Evolutionary conservation across 2,797 vertebrate species (phyloP).

Genomic region (Hoplostethus atlanticus): DNA sequence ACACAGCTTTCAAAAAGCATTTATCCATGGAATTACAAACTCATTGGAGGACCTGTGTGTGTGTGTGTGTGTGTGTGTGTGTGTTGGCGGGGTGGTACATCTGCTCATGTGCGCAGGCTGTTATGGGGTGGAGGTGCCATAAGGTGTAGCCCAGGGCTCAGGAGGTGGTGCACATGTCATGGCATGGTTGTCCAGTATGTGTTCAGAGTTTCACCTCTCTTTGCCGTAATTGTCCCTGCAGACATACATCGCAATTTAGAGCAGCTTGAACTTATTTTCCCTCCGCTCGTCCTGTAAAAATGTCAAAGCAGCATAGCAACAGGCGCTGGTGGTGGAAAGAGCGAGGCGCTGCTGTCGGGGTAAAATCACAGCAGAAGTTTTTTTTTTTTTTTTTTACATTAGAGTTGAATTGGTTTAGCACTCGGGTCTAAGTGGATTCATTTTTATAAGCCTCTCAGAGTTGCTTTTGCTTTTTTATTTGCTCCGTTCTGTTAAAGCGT

Average conservation of each 20-base stretch:
- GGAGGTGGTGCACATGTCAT: constrained; percentile 42
- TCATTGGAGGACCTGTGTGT: constrained; percentile 41
- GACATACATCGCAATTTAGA: constrained; percentile 10
- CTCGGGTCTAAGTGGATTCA: constrained; percentile 1
- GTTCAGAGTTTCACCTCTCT: constrained; percentile 40
- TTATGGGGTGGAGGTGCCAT: background rate
- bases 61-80: constrained; percentile 9
- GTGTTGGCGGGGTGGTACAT: constrained; percentile 25
- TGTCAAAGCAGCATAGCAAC: background rate
- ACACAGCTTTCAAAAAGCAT: constrained; percentile 33
- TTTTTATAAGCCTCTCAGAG: background rate
- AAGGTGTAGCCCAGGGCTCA: constrained; percentile 8
- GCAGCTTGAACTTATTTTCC: constrained; percentile 23
- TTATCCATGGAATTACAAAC: constrained; percentile 65
- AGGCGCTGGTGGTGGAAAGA: background rate
- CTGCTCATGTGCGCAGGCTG: constrained; percentile 25
- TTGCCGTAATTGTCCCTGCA: constrained; percentile 44
- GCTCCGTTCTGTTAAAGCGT: background rate
- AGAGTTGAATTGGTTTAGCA: background rate
- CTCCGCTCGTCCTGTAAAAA: constrained; percentile 21
- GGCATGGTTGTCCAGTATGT: background rate
- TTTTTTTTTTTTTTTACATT: too few relatives aligned
- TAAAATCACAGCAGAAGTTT: background rate
- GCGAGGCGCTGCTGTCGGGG: background rate
- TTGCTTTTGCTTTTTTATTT: background rate